Base-by-base conservation (phyloP, 2,888 invertebrate genomes). In the Pristionchus entomophagus region DNA sequence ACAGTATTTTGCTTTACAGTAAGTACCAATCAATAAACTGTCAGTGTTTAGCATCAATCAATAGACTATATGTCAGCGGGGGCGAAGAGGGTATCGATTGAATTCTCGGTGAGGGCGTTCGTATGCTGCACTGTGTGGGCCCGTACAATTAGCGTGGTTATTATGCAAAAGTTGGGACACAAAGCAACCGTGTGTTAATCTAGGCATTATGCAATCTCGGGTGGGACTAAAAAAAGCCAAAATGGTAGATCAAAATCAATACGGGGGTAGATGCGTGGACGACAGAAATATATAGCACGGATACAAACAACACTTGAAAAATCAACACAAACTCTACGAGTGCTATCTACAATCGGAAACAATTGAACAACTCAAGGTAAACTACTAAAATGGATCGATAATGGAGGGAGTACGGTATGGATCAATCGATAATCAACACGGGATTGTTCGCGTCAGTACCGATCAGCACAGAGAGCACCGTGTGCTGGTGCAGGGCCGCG, bases 371-470 rank as follows among this genome's bases (percentile, higher is more conserved):
- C 6, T 73, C 45, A 45, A 38, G 41, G 29, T 41, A 5, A 73
- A 41, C 69, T 73, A 73, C 22, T 73, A 35, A 45, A 14, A 45
- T n/a, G 19, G 14, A 41, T 69, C 69, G 10, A n/a, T 41, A 35
- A 65, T 45, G 17, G 35, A 65, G 19, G 69, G 62, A 41, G 38
- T 73, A 73, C 78, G 8, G 78, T 32, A 51, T 45, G 32, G 38
- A 78, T 38, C n/a, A 53, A 38, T 56, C 53, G 53, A 81, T 49
- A 29, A 32, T 29, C 53, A 91, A 92, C 14, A 92, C 86, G 5
- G 92, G 92, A 86, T 92, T 92, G 73, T 88, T 87, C 85, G 84
- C 77, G 85, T 92, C 92, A 12, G 92, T 91, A 29, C 92, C 92
- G n/a, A 92, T 86, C 1, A 88, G 86, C 29, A 59, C 69, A 29